These are phyloP conservation scores for Apaloderma vittatum DNA, from an alignment of 2,113 vertebrate genomes.

Conservation along the genomic window DNA sequence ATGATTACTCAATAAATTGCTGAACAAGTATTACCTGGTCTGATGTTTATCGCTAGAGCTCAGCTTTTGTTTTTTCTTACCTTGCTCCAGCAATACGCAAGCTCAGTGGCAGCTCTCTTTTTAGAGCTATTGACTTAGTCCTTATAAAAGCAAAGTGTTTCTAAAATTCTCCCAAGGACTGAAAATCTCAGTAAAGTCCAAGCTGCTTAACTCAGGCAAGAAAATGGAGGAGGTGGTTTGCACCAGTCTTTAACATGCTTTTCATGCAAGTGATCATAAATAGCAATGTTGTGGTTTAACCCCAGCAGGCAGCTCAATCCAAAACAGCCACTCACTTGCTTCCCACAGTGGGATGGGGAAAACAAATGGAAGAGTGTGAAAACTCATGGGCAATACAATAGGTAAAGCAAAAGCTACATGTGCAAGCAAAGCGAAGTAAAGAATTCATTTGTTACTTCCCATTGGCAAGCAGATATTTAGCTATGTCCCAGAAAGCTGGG, in stretches of 20 bases:
- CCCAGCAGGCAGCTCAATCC: neutral
- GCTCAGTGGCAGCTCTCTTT: neutral
- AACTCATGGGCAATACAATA: neutral
- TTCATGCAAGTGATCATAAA: neutral
- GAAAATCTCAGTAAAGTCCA: neutral
- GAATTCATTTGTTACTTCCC: neutral
- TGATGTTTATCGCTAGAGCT: neutral
- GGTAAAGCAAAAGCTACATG: neutral
- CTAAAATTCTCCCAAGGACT: neutral
- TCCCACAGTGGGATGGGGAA: neutral
- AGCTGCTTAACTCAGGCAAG: neutral
- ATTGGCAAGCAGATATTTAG: neutral
- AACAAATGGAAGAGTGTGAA: neutral
- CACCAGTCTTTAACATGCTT: neutral
- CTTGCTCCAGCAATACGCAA: neutral
- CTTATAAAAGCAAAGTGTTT: neutral
- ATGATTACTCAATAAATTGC: neutral
- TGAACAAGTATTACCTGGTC: neutral
- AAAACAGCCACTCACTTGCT: neutral
- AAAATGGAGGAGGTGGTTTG: neutral
- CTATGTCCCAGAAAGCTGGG: neutral
- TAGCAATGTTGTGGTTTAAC: neutral
- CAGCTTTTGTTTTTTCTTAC: neutral
- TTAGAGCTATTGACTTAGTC: neutral
- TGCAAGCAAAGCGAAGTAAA: neutral